Conservation (phyloP, 2,888 invertebrate genomes). For the Ophion obscuratus region DNA sequence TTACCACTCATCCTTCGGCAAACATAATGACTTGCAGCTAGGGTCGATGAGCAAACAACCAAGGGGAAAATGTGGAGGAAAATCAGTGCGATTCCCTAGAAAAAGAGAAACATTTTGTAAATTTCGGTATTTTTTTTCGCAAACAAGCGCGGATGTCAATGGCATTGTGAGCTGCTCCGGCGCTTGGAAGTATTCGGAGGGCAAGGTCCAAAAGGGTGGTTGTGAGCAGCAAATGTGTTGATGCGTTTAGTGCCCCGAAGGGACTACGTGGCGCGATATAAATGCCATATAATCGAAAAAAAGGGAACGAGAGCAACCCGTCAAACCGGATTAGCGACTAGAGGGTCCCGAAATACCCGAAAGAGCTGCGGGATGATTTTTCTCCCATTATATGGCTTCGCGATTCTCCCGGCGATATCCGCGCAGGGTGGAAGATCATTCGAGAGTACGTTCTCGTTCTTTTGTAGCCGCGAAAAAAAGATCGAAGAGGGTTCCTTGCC, state of each 20-base stretch:
- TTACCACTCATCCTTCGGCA: too few relatives aligned
- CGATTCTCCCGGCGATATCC: conserved; percentile 3
- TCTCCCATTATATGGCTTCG: conserved; percentile 9
- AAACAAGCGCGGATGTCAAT: not conserved
- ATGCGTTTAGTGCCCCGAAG: conserved; percentile 33
- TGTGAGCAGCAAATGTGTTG: conserved; percentile 27
- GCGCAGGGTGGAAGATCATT: conserved; percentile 56
- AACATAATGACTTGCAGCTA: too few relatives aligned
- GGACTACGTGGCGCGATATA: conserved; percentile 32
- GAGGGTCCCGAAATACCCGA: conserved; percentile 73
- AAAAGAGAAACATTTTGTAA: not conserved
- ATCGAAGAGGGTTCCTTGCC: conserved; percentile 21
- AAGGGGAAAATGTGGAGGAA: too few relatives aligned
- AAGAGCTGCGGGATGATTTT: conserved; percentile 46
- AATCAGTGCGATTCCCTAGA: not conserved
- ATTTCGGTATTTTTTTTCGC: not conserved
- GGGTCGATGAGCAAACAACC: too few relatives aligned
- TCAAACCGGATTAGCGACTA: conserved; percentile 78
- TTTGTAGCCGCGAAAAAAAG: not conserved
- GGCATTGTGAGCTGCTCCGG: not conserved
- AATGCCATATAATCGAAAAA: conserved; percentile 72
- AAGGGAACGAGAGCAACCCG: conserved; percentile 73
- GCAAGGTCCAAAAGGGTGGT: conserved; percentile 12
- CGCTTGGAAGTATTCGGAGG: not conserved
- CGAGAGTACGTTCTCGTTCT: conserved; percentile 14